Percentiles rank a stretch among this genome's conserved stretches.
phyloP scores from a whole-genome alignment of 2,797 vertebrate species.

The Eospalax fontanierii region DNA sequence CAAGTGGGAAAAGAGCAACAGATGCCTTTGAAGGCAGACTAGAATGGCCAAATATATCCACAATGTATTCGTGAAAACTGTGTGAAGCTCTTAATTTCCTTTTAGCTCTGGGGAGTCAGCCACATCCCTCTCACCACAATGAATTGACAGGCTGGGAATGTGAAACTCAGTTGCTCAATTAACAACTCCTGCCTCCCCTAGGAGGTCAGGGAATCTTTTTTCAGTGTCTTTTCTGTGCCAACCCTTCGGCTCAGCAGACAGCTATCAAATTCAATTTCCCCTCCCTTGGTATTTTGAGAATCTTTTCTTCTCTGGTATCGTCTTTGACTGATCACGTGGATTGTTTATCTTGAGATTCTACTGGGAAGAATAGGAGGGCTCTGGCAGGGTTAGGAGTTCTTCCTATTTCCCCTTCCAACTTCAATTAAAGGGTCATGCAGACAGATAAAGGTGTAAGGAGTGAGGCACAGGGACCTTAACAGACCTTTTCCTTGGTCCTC shows the following conservation, averaged over 20 bases:
- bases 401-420: background rate
- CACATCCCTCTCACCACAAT: slow-evolving; percentile 53
- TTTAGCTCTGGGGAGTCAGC: slow-evolving; percentile 57
- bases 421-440: background rate
- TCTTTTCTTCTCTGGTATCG: slow-evolving; percentile 41
- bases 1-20: slow-evolving; percentile 25
- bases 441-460: background rate
- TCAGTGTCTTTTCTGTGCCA: slow-evolving; percentile 35
- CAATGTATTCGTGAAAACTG: slow-evolving; percentile 75
- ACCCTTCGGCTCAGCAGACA: slow-evolving; percentile 57
- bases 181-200: slow-evolving; percentile 67
- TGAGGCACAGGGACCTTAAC: background rate
- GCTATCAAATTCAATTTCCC: slow-evolving; percentile 69
- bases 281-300: slow-evolving; percentile 5
- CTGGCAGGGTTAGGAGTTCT: background rate
- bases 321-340: slow-evolving; percentile 48
- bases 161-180: slow-evolving; percentile 44
- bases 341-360: background rate
- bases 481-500: background rate
- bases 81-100: slow-evolving; percentile 73
- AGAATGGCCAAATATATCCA: slow-evolving; percentile 61
- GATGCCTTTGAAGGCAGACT: slow-evolving; percentile 46
- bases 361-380: slow-evolving; percentile 1
- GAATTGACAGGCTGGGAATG: slow-evolving; percentile 21
- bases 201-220: slow-evolving; percentile 54